phyloP scores from a whole-genome alignment of 2,888 invertebrate species.

The Fragum whitleyi region DNA sequence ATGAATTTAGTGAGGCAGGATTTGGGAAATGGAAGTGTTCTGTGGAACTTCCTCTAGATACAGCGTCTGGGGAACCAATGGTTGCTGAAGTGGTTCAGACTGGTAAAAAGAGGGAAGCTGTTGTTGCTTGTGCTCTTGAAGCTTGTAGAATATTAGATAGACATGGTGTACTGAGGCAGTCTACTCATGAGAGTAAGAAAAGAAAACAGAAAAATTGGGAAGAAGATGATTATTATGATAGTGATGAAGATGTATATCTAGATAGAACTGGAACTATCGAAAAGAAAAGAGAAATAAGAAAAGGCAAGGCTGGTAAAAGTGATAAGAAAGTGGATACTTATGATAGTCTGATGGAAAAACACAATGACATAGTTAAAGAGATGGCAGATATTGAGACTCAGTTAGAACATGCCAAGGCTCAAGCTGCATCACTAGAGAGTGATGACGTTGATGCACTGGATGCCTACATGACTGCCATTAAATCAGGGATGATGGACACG shows the following conservation, averaged over 20 bases:
- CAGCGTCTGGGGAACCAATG: slow-evolving; percentile 90
- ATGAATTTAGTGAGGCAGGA: slow-evolving; percentile 94
- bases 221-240: slow-evolving; percentile 96
- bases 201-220: slow-evolving; percentile 91
- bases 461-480: slow-evolving; percentile 90
- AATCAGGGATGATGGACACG: slow-evolving; percentile 85
- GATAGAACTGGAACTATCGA: slow-evolving; percentile 98
- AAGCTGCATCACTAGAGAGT: slow-evolving; percentile 76
- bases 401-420: slow-evolving; percentile 84
- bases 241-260: slow-evolving; percentile 97
- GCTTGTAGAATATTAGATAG: slow-evolving; percentile 96
- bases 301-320: slow-evolving; percentile 87
- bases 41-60: slow-evolving; percentile 92
- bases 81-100: slow-evolving; percentile 94
- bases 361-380: slow-evolving; percentile 86
- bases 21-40: slow-evolving; percentile 93
- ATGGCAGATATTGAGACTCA: slow-evolving; percentile 88
- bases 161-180: slow-evolving; percentile 93
- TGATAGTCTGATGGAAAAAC: slow-evolving; percentile 88
- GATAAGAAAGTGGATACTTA: slow-evolving; percentile 86
- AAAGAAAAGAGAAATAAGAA: slow-evolving; percentile 92
- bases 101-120: slow-evolving; percentile 97
- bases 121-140: slow-evolving; percentile 96
- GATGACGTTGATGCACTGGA: slow-evolving; percentile 92
- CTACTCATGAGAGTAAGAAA: slow-evolving; percentile 91